Evolutionary conservation across 2,113 vertebrate genomes (phyloP).

Genomic region (Platycercus adscitus): DNA sequence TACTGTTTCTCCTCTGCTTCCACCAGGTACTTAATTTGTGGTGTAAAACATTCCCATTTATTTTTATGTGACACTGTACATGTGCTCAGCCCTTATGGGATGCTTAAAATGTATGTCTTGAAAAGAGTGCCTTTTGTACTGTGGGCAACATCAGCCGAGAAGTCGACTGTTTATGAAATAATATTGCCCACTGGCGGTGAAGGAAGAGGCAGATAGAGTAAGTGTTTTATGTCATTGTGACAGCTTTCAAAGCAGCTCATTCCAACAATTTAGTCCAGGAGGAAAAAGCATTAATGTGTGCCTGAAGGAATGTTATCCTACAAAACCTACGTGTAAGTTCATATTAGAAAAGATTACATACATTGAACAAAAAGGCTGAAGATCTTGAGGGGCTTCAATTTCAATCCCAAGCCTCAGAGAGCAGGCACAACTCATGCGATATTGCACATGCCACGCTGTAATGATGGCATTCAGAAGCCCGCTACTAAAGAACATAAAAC

Average conservation of each 20-base stretch:
- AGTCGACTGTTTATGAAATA: constrained; percentile 69
- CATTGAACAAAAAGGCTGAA: constrained; percentile 41
- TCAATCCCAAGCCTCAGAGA: constrained; percentile 7
- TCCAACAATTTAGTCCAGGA: constrained; percentile 70
- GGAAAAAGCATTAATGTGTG: constrained; percentile 62
- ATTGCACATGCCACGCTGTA: neutral
- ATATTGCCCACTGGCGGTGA: constrained; percentile 73
- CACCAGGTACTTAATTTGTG: constrained; percentile 33
- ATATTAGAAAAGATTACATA: constrained; percentile 37
- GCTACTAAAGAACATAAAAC: neutral
- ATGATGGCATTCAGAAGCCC: neutral
- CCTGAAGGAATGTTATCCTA: constrained; percentile 64
- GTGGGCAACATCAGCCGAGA: constrained; percentile 13
- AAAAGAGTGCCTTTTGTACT: constrained; percentile 20
- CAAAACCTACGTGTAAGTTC: constrained; percentile 38
- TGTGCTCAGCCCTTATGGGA: constrained; percentile 18
- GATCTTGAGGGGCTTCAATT: constrained; percentile 29
- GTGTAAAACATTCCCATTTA: constrained; percentile 1
- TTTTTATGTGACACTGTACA: constrained; percentile 21
- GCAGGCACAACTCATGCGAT: neutral
- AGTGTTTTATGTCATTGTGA: constrained; percentile 76
- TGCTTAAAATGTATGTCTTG: constrained; percentile 49
- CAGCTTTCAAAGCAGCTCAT: constrained; percentile 74
- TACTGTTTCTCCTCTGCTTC: neutral
- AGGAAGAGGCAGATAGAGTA: constrained; percentile 65